Evolutionary conservation across 1,140 invertebrate species (phyloP).

Genomic region (Vollenhovia emeryi): DNA sequence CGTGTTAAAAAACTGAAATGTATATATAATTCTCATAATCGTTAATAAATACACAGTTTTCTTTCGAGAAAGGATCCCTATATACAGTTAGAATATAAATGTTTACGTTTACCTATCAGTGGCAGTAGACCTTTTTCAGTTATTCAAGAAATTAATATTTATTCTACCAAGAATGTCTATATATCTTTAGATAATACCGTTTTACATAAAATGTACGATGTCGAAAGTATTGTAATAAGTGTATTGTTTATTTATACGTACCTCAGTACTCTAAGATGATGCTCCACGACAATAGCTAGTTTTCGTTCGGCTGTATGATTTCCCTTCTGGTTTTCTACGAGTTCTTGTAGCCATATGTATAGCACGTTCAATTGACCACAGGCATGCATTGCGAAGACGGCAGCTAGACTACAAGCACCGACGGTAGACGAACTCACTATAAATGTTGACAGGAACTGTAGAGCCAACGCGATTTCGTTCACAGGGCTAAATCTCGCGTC

Average conservation of each 20-base stretch:
- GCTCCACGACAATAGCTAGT: slow-evolving; percentile 68
- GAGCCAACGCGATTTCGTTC: slow-evolving; percentile 66
- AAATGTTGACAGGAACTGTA: slow-evolving; percentile 64
- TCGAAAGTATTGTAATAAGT: not conserved
- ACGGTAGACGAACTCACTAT: slow-evolving; percentile 58
- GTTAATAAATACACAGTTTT: not conserved
- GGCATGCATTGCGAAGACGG: slow-evolving; percentile 73
- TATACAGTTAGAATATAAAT: no score
- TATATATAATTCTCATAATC: not conserved
- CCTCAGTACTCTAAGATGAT: slow-evolving; percentile 72
- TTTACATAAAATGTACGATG: not conserved
- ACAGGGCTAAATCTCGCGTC: slow-evolving; percentile 65
- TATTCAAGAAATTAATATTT: not conserved
- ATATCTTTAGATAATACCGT: not conserved
- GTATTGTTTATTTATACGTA: slow-evolving; percentile 19
- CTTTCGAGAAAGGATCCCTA: not conserved
- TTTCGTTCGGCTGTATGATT: slow-evolving; percentile 31
- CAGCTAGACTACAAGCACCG: slow-evolving; percentile 67
- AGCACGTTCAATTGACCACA: slow-evolving; percentile 76
- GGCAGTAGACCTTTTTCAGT: not conserved
- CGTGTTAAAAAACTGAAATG: slow-evolving; percentile 67
- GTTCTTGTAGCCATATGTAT: slow-evolving; percentile 47
- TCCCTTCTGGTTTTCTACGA: slow-evolving; percentile 13
- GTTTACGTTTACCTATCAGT: no score
- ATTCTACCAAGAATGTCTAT: not conserved